These are phyloP conservation scores for Pseudoips prasinana DNA, from an alignment of 2,888 invertebrate species.

Conservation along the genomic window DNA sequence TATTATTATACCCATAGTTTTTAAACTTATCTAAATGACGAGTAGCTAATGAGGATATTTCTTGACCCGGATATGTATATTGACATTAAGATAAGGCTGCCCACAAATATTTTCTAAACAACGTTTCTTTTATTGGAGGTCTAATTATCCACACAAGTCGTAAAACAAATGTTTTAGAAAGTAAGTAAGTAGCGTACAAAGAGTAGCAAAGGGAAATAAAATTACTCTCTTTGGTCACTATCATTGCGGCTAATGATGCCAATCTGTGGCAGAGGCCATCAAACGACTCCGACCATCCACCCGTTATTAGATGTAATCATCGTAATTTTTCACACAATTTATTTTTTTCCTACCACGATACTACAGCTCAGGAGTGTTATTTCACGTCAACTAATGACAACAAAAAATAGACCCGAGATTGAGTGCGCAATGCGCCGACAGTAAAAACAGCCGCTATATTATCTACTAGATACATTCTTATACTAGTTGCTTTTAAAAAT, in stretches of 20 bases:
- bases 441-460: slow-evolving; percentile 34
- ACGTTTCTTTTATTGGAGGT: slow-evolving; percentile 12
- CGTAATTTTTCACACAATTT: slow-evolving; percentile 81
- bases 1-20: neutral
- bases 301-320: slow-evolving; percentile 79
- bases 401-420: slow-evolving; percentile 63
- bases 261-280: slow-evolving; percentile 70
- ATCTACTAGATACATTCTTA: slow-evolving; percentile 30
- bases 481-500: slow-evolving; percentile 29
- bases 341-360: slow-evolving; percentile 67
- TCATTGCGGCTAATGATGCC: slow-evolving; percentile 76
- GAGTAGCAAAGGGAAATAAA: slow-evolving; percentile 61
- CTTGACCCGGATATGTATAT: slow-evolving; percentile 24
- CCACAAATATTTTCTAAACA: slow-evolving; percentile 9
- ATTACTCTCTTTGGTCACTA: slow-evolving; percentile 71
- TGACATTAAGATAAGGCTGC: slow-evolving; percentile 25
- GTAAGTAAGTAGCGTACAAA: slow-evolving; percentile 42
- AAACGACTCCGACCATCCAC: slow-evolving; percentile 60
- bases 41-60: slow-evolving; percentile 20
- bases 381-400: slow-evolving; percentile 76
- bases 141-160: slow-evolving; percentile 14
- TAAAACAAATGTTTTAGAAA: slow-evolving; percentile 35
- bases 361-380: slow-evolving; percentile 60
- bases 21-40: slow-evolving; percentile 18
- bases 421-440: slow-evolving; percentile 40